Percentiles rank a stretch among this genome's conserved stretches.
Conservation (phyloP, 2,797 vertebrate species). For the Oophaga sylvatica region DNA sequence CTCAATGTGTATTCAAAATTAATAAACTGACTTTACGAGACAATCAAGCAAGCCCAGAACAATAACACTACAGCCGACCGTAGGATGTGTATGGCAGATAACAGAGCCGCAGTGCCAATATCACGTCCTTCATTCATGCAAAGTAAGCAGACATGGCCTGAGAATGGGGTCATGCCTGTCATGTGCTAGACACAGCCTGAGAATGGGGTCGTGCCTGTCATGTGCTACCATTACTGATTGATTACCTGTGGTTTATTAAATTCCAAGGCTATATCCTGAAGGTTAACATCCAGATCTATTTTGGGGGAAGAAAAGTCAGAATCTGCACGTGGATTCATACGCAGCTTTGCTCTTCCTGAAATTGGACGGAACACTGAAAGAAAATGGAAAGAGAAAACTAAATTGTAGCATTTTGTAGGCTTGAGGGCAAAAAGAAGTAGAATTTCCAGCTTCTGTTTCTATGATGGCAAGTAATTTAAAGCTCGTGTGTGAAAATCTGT, state of each 20-base stretch:
- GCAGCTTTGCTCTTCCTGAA: conserved; percentile 90
- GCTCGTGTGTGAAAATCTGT: no score
- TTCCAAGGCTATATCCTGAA: conserved; percentile 90
- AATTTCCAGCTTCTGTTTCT: no score
- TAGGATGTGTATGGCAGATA: not conserved
- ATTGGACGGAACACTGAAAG: conserved; percentile 91
- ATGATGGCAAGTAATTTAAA: no score
- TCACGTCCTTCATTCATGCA: no score
- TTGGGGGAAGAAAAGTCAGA: conserved; percentile 93
- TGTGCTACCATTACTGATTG: not conserved
- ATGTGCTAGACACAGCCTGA: not conserved
- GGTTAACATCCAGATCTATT: conserved; percentile 88
- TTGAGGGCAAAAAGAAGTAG: no score
- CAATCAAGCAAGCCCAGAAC: not conserved
- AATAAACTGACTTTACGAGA: not conserved
- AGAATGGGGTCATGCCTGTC: not conserved
- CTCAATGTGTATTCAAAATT: not conserved
- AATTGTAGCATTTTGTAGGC: not conserved
- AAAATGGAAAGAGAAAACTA: conserved; percentile 23
- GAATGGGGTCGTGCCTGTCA: not conserved
- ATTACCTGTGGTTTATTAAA: conserved; percentile 91
- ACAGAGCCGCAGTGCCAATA: not conserved
- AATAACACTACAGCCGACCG: not conserved
- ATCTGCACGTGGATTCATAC: conserved; percentile 94
- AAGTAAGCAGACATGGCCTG: no score